A percentile compares a stretch with the other conserved stretches of the same genome.
Conservation (phyloP, 2,797 vertebrate genomes). For the Lutjanus argentimaculatus region DNA sequence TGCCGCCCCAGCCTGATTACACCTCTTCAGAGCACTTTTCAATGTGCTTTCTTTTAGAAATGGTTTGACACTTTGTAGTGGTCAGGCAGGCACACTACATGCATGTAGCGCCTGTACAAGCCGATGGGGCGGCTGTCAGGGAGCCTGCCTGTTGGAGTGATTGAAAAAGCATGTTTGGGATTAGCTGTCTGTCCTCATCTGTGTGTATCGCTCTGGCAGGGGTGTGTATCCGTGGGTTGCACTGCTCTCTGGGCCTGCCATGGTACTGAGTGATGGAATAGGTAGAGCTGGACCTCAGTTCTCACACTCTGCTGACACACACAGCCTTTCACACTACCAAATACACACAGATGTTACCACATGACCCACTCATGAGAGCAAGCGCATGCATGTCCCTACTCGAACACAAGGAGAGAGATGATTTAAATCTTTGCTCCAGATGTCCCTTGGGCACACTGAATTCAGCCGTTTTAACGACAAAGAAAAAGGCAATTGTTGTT, state of each 20-base stretch:
- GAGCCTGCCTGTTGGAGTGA: constrained; percentile 66
- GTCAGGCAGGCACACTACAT: constrained; percentile 63
- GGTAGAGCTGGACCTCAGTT: constrained; percentile 42
- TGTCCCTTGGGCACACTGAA: constrained; percentile 32
- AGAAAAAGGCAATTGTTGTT: constrained; percentile 43
- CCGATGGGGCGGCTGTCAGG: constrained; percentile 67
- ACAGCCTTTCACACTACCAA: constrained; percentile 7
- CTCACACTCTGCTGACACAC: constrained; percentile 22
- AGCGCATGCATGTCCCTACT: background rate
- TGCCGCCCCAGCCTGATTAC: constrained; percentile 35
- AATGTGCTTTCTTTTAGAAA: constrained; percentile 60
- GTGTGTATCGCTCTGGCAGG: constrained; percentile 36
- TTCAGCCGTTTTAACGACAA: constrained; percentile 52
- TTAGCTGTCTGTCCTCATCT: constrained; percentile 65
- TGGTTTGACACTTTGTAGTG: constrained; percentile 65
- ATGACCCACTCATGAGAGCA: constrained; percentile 11
- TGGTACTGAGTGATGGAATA: constrained; percentile 52
- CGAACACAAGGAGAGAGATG: constrained; percentile 11
- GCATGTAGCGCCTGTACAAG: constrained; percentile 56
- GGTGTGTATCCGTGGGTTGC: constrained; percentile 19
- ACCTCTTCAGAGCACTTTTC: constrained; percentile 48
- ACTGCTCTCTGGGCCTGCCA: constrained; percentile 21
- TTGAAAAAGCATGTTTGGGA: constrained; percentile 81
- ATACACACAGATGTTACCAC: constrained; percentile 13
- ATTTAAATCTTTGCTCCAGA: constrained; percentile 41